Evolutionary conservation across 2,888 invertebrate species (phyloP).

Genomic region (Xestia rhomboidea): DNA sequence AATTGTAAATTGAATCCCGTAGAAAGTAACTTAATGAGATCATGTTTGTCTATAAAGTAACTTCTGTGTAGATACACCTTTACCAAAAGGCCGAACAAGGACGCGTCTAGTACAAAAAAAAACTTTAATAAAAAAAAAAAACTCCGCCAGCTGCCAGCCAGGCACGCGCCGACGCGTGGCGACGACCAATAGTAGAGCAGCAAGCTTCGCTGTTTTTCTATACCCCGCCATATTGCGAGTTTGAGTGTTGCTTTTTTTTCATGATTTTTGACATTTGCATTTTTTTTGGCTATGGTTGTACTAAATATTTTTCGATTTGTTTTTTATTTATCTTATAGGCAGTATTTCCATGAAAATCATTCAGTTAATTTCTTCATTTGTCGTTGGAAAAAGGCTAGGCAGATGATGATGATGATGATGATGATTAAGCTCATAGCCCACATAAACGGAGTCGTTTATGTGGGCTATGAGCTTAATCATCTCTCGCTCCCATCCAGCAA

Average conservation of each 20-base stretch:
- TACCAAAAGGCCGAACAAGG: slow-evolving; percentile 69
- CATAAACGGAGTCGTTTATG: too few species aligned
- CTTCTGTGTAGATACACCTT: slow-evolving; percentile 1
- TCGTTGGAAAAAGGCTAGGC: too few species aligned
- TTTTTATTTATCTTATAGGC: neutral
- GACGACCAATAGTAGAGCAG: slow-evolving; percentile 64
- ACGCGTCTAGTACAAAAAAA: slow-evolving; percentile 61
- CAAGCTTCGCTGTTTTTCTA: slow-evolving; percentile 43
- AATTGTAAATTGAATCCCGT: neutral
- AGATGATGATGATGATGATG: too few species aligned
- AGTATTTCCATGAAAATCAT: neutral
- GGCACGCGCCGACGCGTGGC: slow-evolving; percentile 76
- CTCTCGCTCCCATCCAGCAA: too few species aligned
- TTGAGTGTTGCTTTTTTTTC: slow-evolving; percentile 27
- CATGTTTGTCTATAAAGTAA: neutral
- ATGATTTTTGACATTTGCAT: slow-evolving; percentile 34
- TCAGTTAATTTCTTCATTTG: too few species aligned
- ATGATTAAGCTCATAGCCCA: too few species aligned
- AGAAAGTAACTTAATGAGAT: neutral
- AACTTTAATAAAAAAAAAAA: slow-evolving; percentile 44
- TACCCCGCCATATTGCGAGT: slow-evolving; percentile 53
- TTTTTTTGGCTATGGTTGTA: slow-evolving; percentile 5
- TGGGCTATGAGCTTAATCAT: too few species aligned
- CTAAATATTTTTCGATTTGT: neutral
- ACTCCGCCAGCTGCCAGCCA: slow-evolving; percentile 68